Conservation (phyloP, 2,113 vertebrate species). For the Plotosus lineatus region DNA sequence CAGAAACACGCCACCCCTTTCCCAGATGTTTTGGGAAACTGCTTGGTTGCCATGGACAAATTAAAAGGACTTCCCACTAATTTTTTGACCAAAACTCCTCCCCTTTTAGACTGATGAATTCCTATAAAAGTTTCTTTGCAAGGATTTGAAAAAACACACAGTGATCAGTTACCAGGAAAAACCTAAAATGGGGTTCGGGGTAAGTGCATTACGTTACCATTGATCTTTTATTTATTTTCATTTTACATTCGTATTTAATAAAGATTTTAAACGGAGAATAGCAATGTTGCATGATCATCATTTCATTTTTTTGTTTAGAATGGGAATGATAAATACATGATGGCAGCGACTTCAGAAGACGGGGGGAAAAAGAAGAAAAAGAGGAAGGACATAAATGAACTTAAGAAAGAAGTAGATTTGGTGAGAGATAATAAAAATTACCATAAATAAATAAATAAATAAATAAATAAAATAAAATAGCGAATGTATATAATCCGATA, state of each 20-base stretch:
- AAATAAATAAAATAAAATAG: too few species aligned
- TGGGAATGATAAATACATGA: constrained; percentile 87
- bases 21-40: constrained; percentile 40
- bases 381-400: constrained; percentile 83
- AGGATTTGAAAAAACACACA: constrained; percentile 55
- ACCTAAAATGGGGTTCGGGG: constrained; percentile 70
- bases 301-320: constrained; percentile 58
- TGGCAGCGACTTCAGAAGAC: constrained; percentile 86
- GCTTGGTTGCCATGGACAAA: constrained; percentile 29
- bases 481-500: too few species aligned
- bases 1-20: constrained; percentile 29
- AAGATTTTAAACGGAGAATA: background rate
- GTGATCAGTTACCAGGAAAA: constrained; percentile 55
- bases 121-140: constrained; percentile 64
- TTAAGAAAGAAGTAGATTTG: constrained; percentile 95
- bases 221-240: background rate
- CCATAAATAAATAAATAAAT: too few species aligned
- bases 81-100: constrained; percentile 48
- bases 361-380: constrained; percentile 67
- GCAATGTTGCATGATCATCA: background rate
- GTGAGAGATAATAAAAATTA: too few species aligned
- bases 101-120: constrained; percentile 58
- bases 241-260: background rate
- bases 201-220: constrained; percentile 60
- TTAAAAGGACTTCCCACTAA: background rate